phyloP scores from a whole-genome alignment of 2,888 invertebrate species.

The Salticus scenicus region DNA sequence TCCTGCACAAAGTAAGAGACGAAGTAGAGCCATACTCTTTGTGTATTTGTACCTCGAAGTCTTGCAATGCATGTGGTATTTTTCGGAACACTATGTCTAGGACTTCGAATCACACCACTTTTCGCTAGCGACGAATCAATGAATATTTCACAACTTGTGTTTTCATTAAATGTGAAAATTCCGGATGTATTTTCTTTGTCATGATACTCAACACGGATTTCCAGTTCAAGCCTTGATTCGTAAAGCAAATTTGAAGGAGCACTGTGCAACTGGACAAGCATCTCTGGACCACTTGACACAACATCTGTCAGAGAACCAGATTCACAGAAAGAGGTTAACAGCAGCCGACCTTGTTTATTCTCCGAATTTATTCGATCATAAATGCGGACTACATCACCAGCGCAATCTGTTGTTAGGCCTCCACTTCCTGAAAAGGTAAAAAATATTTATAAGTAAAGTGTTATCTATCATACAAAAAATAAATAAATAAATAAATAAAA shows the following conservation, averaged over 20 bases:
- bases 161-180: conserved; percentile 72
- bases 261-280: conserved; percentile 87
- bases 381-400: conserved; percentile 80
- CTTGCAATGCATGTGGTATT: conserved; percentile 88
- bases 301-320: conserved; percentile 88
- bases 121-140: conserved; percentile 46
- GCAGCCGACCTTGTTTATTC: conserved; percentile 80
- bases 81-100: conserved; percentile 82
- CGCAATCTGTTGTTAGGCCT: conserved; percentile 70
- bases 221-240: conserved; percentile 83
- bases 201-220: conserved; percentile 88
- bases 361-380: conserved; percentile 86
- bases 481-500: too few species aligned
- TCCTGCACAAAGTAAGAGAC: conserved; percentile 87
- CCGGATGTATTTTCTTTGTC: conserved; percentile 67
- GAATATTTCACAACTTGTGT: conserved; percentile 56
- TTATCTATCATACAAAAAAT: too few species aligned
- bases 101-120: conserved; percentile 61
- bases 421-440: conserved; percentile 35
- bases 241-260: conserved; percentile 87
- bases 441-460: conserved; percentile 15
- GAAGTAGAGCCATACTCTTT: conserved; percentile 87
- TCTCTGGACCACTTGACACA: conserved; percentile 85
- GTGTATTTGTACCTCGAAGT: conserved; percentile 79
- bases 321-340: conserved; percentile 86